Evolutionary conservation across 2,797 vertebrate species (phyloP), one percentile per base, ranked within the genome.

Genomic region (Falco naumanni): DNA sequence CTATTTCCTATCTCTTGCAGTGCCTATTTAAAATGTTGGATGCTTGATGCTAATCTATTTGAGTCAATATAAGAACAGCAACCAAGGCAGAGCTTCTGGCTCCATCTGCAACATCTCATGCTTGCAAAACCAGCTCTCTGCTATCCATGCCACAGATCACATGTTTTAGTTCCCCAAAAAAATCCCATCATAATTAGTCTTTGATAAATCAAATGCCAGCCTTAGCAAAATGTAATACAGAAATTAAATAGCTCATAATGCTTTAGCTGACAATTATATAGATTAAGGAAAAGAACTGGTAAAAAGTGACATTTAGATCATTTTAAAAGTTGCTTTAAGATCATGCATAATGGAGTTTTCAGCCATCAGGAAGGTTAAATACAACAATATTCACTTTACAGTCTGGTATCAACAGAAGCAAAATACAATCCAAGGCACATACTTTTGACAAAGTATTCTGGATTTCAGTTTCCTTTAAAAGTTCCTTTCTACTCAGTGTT

Each of bases 131-230:
- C 17, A 48, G 14, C 11, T 43, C 17, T 53, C 33, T 71, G 45
- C 20, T 14, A 16, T 50, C 48, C 34, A 19, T 18, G 12, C 4
- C 33, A 77, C 20, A 89, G 31, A 77, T 48, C 11, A 39, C 5
- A 19, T 50, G 47, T 18, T 50, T 75, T 71, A 57, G 8, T 25
- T 87, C 50, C 18, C 25, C 41, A 68, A 28, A 63, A 87, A 95
- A 93, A 93, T 84, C 51, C 77, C 54, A 39, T 45, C 65, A 74
- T 94, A 90, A 92, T 89, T 89, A 47, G 34, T 34, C 89, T 74
- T 84, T 85, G 48, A 81, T 75, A 96, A 95, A 86, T 81, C 50
- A 92, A 95, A 92, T 81, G 76, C 20, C 75, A 56, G n/a, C 16
- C n/a, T 76, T 84, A 88, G 24, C 34, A 80, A 81, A 87, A 78